Conservation (phyloP, 2,797 vertebrate genomes). For the Smutsia temminckii region DNA sequence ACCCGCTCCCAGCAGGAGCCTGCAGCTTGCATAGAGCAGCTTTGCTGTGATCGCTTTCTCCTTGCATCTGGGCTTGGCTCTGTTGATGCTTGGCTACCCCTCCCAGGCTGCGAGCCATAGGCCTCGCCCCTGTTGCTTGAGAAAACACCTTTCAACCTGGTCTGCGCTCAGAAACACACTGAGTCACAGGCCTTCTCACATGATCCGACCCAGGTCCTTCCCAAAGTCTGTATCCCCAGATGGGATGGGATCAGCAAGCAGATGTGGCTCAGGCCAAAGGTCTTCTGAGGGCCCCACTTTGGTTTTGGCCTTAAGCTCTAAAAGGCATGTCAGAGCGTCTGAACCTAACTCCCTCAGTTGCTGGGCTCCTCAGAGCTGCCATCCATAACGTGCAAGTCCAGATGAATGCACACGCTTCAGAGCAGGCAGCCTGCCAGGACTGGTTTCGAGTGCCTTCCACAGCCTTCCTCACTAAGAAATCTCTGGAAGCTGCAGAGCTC, state of each 20-base stretch:
- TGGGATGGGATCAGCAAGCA: neutral
- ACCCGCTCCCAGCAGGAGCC: neutral
- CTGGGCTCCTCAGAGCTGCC: neutral
- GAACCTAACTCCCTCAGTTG: neutral
- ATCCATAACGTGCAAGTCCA: neutral
- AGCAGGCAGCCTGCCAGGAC: constrained; percentile 54
- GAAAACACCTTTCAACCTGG: neutral
- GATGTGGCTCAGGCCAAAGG: neutral
- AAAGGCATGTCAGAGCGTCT: neutral
- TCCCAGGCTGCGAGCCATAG: neutral
- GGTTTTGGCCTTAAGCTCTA: neutral
- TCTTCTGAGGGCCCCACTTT: constrained; percentile 2
- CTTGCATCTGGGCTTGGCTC: neutral
- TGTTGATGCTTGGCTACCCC: neutral
- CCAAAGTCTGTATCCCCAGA: neutral
- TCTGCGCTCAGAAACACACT: neutral
- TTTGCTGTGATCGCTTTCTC: neutral
- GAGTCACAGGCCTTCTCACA: constrained; percentile 20
- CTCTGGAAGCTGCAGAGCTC: constrained; percentile 62
- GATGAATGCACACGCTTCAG: neutral
- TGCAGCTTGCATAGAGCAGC: neutral
- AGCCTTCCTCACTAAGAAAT: constrained; percentile 60
- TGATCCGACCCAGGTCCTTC: neutral
- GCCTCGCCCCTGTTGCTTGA: neutral
- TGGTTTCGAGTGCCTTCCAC: constrained; percentile 57